Base-by-base conservation (phyloP, 1,140 invertebrate genomes). In the Cydia amplana region DNA sequence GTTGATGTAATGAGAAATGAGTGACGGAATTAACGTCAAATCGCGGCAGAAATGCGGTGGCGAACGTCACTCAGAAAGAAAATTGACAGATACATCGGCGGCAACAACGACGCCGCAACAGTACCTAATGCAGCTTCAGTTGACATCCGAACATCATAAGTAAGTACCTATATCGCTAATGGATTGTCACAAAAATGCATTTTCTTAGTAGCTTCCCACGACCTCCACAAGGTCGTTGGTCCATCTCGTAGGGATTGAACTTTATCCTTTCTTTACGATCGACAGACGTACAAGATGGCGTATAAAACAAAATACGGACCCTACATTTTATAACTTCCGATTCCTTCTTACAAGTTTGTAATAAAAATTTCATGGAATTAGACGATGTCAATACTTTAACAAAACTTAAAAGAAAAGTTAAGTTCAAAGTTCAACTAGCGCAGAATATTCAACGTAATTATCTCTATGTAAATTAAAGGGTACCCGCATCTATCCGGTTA, bases 201-300 rank as follows among this genome's bases (percentile, higher is more conserved):
- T 32, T 32, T 4, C 4, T 9, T 40, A 40, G 36, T 10, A 40
- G 36, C 7, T 40, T 40, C n/a, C 9, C 18, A 80, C 80, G 78
- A 75, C 49, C 60, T 72, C 78, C 60, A 78, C 75, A 77, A 74
- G 76, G 77, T 75, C 77, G 78, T 80, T 81, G 81, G 46, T 40
- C 9, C 9, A 40, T 0, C 46, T 49, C 9, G 46, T 16, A 51
- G n/a, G n/a, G n/a, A 5, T 51, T 5, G 14, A n/a, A 7, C 6
- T 2, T 7, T n/a, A 18, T 51, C 16, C 49, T 18, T n/a, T 51
- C 16, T 51, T 51, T 51, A 51, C 16, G 16, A n/a, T 51, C 1
- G 0, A n/a, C n/a, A 51, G 12, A 51, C 16, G 14, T 46, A 4
- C 43, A 46, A 46, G 43, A 16, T 46, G 43, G 10, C 14, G 4